Base-by-base conservation (phyloP, 2,888 invertebrate species). In the Noctuana brunneofusca region DNA sequence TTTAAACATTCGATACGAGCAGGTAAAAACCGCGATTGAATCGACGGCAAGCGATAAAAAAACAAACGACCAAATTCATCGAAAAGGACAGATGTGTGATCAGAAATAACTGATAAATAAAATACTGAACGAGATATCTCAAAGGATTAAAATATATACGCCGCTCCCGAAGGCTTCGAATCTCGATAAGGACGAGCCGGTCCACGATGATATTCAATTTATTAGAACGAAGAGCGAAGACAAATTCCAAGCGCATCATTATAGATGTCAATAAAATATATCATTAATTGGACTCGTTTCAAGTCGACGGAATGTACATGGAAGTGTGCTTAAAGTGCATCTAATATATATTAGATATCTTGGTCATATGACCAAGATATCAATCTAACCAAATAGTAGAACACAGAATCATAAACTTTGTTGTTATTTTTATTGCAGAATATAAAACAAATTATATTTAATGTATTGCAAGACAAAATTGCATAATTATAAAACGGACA, bases 61-160 rank as follows among this genome's bases (percentile, higher is more conserved):
- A 65, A 65, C 16, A 52, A 63, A 71, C 69, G 69, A 73, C 71
- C 68, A 68, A 72, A 64, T 63, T 57, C 65, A 68, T 59, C 64
- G 64, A 56, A 65, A 66, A 59, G 56, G 65, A 62, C 63, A 66
- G 66, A 66, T 64, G 60, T 69, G 70, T 71, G 84, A 83, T 84
- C 79, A 76, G 76, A 76, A 78, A 76, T 78, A 73, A 71, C 75
- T 76, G 79, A 82, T 80, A 80, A 80, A 75, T 75, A 71, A 71
- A 75, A 80, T 79, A 73, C 74, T 73, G 71, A 75, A 75, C 70
- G 74, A 73, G 74, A 73, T 73, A 77, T 73, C 72, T 68, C 73
- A 75, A 79, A 73, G 75, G 79, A 78, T 76, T 75, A 73, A 73
- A 75, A 75, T 71, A 49, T 16, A 38, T 38, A 38, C 55, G 48